Conservation (phyloP, 2,888 invertebrate species). For the Eristalis pertinax region DNA sequence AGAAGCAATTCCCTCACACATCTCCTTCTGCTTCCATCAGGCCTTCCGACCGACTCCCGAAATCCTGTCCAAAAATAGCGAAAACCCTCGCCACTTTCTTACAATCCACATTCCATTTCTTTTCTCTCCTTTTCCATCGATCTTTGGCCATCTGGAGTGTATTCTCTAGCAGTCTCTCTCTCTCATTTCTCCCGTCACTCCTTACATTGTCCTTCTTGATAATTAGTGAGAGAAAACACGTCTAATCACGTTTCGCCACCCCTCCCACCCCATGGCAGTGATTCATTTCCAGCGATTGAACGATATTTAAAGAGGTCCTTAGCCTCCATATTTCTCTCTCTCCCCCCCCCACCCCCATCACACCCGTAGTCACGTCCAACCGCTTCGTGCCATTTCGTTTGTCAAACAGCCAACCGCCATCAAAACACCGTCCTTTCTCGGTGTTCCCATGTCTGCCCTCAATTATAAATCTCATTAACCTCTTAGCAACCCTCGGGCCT, state of each 20-base stretch:
- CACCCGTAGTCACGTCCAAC: neutral
- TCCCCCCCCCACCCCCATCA: neutral
- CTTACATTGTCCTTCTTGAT: neutral
- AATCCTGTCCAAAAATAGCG: no score
- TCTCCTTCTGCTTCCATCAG: no score
- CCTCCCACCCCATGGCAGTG: neutral
- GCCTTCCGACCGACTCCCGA: no score
- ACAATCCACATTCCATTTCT: neutral
- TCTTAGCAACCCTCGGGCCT: slow-evolving; percentile 21
- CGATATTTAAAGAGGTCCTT: slow-evolving; percentile 3
- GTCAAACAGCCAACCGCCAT: neutral
- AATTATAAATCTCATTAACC: slow-evolving; percentile 51
- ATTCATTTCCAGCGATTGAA: neutral
- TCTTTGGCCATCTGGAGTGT: neutral
- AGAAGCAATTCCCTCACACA: no score
- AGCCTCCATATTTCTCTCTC: neutral
- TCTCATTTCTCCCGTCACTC: neutral
- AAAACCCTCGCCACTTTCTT: no score
- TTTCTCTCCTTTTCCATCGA: neutral
- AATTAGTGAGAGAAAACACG: neutral
- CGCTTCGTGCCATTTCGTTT: neutral
- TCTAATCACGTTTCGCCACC: neutral
- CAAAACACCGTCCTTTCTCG: neutral
- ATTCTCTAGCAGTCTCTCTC: neutral
- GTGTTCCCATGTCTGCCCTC: slow-evolving; percentile 28